Base-by-base conservation (phyloP, 1,140 invertebrate genomes). In the Chironomus striatipennis region DNA sequence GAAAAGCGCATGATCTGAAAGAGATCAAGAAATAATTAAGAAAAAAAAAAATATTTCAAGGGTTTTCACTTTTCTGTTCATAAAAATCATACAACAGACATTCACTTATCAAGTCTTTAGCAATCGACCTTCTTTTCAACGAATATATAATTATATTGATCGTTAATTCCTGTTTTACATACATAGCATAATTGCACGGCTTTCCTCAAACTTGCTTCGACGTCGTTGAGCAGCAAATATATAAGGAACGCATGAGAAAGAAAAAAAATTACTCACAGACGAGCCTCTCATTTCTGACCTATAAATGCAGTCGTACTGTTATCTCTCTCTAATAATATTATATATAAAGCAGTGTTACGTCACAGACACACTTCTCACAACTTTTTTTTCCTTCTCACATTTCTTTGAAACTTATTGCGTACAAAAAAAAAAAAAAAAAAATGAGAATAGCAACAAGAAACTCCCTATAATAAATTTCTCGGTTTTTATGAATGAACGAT, bases 1-100 rank as follows among this genome's bases (percentile, higher is more conserved):
- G 47, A 57, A 57, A 57, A 57, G 47, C 47, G 47, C 47, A 57
- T 57, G 47, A 57, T 57, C 47, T 57, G n/a, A n/a, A 10, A 57
- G 47, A 12, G 15, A 12, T 12, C 47, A 15, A 57, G 47, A 57
- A 12, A 15, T n/a, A 57, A 34, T 34, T 34, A n/a, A 57, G 47
- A 12, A 57, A 12, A 15, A n/a, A 57, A 10, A 12, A 57, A 12
- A 15, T n/a, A 57, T 57, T 57, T 12, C 47, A 57, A 57, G 47
- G 12, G 12, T 57, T 57, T 57, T 5, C 8, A 47, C 7, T 10
- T 47, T 47, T 47, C 8, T 47, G 8, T 8, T 47, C 7, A 9
- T 8, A 34, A 2, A 34, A 34, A 34, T 34, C 24, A 5, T 34
- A 34, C 24, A 34, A n/a, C n/a, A 34, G 24, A 34, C 24, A 34